Evolutionary conservation across 2,797 vertebrate species (phyloP).

Genomic region (Hydrocynus forskahlii): DNA sequence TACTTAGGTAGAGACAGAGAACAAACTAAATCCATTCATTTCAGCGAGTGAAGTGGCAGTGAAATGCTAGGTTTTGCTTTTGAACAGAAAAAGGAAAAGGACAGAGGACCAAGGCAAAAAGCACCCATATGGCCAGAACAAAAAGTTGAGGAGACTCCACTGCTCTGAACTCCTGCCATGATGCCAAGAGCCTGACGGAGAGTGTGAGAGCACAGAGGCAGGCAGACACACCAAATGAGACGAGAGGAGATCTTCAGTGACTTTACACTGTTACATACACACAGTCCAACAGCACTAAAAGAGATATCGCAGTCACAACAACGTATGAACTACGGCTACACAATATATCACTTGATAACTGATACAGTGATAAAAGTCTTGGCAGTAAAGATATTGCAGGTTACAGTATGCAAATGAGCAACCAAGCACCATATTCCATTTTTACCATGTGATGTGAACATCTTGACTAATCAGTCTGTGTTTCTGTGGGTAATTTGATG

Average conservation of each 20-base stretch:
- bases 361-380: too few species aligned
- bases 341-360: too few species aligned
- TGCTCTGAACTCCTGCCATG: slow-evolving; percentile 30
- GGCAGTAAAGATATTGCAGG: too few species aligned
- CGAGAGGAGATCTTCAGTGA: not conserved
- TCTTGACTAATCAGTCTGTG: not conserved
- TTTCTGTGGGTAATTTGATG: not conserved
- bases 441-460: not conserved
- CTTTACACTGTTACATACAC: not conserved
- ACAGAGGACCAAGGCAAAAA: not conserved
- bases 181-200: slow-evolving; percentile 36
- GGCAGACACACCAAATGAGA: not conserved
- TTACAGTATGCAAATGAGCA: not conserved
- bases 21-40: slow-evolving; percentile 5
- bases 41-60: slow-evolving; percentile 1
- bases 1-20: not conserved
- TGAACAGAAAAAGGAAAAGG: not conserved
- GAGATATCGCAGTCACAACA: too few species aligned
- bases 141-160: slow-evolving; percentile 14
- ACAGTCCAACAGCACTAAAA: not conserved
- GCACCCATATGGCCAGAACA: not conserved
- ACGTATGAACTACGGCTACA: too few species aligned
- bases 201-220: slow-evolving; percentile 17
- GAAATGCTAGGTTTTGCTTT: not conserved
- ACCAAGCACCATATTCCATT: not conserved